phyloP scores from a whole-genome alignment of 2,888 invertebrate species.

The Pristionchus arcanus region DNA sequence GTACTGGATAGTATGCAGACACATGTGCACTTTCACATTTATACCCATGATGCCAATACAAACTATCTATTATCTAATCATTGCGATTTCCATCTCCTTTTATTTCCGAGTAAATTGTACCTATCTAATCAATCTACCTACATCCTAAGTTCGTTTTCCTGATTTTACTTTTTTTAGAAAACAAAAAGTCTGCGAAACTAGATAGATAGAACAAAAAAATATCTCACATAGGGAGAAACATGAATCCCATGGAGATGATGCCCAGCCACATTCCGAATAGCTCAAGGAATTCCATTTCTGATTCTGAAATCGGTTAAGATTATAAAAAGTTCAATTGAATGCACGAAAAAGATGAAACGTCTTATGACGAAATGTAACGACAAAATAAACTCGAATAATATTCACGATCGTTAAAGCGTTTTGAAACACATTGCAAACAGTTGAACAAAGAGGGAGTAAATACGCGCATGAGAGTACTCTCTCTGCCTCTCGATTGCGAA shows the following conservation, averaged over 20 bases:
- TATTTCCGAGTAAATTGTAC: not conserved
- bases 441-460: not conserved
- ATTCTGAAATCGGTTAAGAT: not conserved
- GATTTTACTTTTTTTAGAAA: too few relatives aligned
- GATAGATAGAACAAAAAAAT: not conserved
- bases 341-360: too few relatives aligned
- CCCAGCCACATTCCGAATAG: slow-evolving; percentile 42
- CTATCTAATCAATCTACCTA: not conserved
- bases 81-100: too few relatives aligned
- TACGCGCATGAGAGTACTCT: not conserved
- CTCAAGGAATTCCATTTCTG: slow-evolving; percentile 21
- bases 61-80: too few relatives aligned
- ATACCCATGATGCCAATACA: too few relatives aligned
- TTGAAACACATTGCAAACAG: not conserved
- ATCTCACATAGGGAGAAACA: slow-evolving; percentile 40
- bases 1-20: not conserved
- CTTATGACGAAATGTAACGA: too few relatives aligned
- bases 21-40: not conserved
- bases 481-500: slow-evolving; percentile 22
- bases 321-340: not conserved
- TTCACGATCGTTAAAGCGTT: not conserved
- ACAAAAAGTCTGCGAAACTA: not conserved
- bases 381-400: too few relatives aligned
- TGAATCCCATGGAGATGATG: slow-evolving; percentile 51
- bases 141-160: too few relatives aligned